These are phyloP conservation scores for Drosophila lacicola DNA, from an alignment of 2,888 invertebrate genomes.

Conservation along the genomic window DNA sequence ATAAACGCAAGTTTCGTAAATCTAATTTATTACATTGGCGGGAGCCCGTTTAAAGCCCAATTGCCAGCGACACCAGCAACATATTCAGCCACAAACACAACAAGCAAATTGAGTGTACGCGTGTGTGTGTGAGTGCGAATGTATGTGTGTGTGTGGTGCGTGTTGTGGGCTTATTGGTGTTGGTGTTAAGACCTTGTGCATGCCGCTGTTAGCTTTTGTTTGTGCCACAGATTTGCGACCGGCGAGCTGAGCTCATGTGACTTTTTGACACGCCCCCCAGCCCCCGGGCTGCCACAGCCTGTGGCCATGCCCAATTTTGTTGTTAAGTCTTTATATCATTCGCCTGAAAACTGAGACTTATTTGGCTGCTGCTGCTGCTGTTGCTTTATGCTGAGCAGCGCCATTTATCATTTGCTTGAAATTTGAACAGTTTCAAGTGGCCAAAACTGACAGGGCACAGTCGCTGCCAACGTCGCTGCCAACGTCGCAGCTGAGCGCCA, in stretches of 20 bases:
- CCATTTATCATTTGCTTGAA: conserved; percentile 53
- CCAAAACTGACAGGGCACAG: conserved; percentile 25
- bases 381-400: conserved; percentile 26
- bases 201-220: conserved; percentile 48
- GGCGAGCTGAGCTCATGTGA: conserved; percentile 47
- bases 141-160: conserved; percentile 25
- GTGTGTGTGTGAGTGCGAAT: conserved; percentile 20
- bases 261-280: conserved; percentile 35
- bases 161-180: conserved; percentile 48
- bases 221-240: conserved; percentile 52
- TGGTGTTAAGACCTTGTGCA: conserved; percentile 60
- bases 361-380: background rate
- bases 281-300: background rate
- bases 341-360: conserved; percentile 42
- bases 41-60: conserved; percentile 65
- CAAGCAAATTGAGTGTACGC: conserved; percentile 31
- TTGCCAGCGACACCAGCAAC: conserved; percentile 37
- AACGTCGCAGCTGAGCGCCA: conserved; percentile 38
- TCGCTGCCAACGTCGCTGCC: conserved; percentile 1
- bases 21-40: conserved; percentile 77
- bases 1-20: conserved; percentile 66
- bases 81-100: conserved; percentile 28
- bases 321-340: conserved; percentile 71
- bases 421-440: conserved; percentile 61
- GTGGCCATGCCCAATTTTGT: conserved; percentile 60